These are phyloP conservation scores for Thymelicus sylvestris DNA, from an alignment of 2,888 invertebrate species.

Conservation along the genomic window DNA sequence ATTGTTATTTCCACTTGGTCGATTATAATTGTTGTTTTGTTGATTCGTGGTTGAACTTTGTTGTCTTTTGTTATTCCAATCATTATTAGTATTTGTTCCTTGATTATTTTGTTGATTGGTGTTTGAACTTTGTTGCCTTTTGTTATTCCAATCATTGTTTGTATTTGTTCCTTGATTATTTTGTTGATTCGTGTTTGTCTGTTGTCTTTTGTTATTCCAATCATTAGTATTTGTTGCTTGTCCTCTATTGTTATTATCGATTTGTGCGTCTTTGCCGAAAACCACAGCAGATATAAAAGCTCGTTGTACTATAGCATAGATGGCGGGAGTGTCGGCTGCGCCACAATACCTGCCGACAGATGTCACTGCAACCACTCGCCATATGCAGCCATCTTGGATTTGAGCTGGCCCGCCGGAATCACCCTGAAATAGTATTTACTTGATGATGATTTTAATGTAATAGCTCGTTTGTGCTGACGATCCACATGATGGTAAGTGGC, in stretches of 20 bases:
- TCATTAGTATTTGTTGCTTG: neutral
- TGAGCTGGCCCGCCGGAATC: constrained; percentile 78
- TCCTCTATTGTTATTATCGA: neutral
- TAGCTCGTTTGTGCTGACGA: no score
- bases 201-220: neutral
- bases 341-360: constrained; percentile 73
- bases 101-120: constrained; percentile 3
- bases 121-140: neutral
- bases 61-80: constrained; percentile 10
- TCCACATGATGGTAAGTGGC: no score
- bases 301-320: constrained; percentile 62
- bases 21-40: no score
- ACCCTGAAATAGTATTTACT: constrained; percentile 57
- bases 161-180: constrained; percentile 17
- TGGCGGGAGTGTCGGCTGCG: constrained; percentile 68
- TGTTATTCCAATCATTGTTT: neutral
- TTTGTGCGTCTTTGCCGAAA: constrained; percentile 36
- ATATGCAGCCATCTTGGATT: constrained; percentile 69
- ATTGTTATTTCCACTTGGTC: neutral
- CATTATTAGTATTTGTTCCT: constrained; percentile 2
- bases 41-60: neutral
- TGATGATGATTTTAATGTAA: no score
- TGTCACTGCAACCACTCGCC: constrained; percentile 74
- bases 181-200: neutral
- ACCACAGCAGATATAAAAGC: constrained; percentile 50